Evolutionary conservation across 2,888 invertebrate species (phyloP).

Genomic region (Portevinia maculata): DNA sequence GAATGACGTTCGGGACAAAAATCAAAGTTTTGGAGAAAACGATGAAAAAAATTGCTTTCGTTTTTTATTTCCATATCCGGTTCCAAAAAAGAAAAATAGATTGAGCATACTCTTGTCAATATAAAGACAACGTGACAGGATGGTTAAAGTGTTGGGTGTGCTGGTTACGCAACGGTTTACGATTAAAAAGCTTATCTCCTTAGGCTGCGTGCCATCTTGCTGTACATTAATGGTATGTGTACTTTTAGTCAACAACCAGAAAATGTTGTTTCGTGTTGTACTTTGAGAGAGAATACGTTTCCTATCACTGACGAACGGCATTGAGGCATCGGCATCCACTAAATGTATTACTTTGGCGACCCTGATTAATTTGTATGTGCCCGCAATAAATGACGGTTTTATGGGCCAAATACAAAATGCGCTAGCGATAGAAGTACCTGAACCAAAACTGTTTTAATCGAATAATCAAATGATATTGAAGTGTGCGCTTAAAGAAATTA

Average conservation of each 20-base stretch:
- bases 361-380: conserved; percentile 61
- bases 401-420: conserved; percentile 48
- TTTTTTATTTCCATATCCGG: conserved; percentile 37
- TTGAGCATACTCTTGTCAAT: too few relatives aligned
- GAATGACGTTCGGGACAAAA: conserved; percentile 19
- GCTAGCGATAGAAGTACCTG: too few relatives aligned
- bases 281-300: conserved; percentile 19
- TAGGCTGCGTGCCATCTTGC: conserved; percentile 37
- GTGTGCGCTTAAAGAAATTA: too few relatives aligned
- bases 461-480: too few relatives aligned
- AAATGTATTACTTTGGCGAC: neutral
- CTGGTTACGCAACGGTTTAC: conserved; percentile 35
- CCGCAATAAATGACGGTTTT: conserved; percentile 54
- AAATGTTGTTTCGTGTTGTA: conserved; percentile 16
- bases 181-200: conserved; percentile 46
- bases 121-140: too few relatives aligned
- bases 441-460: too few relatives aligned
- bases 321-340: neutral
- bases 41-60: conserved; percentile 27
- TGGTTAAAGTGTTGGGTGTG: neutral
- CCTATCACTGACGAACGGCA: conserved; percentile 33
- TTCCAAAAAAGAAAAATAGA: conserved; percentile 15
- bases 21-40: conserved; percentile 33
- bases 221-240: too few relatives aligned
- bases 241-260: neutral